Evolutionary conservation across 2,113 vertebrate genomes (phyloP), one percentile per base, ranked within the genome.

Genomic region (Cathartes aura): DNA sequence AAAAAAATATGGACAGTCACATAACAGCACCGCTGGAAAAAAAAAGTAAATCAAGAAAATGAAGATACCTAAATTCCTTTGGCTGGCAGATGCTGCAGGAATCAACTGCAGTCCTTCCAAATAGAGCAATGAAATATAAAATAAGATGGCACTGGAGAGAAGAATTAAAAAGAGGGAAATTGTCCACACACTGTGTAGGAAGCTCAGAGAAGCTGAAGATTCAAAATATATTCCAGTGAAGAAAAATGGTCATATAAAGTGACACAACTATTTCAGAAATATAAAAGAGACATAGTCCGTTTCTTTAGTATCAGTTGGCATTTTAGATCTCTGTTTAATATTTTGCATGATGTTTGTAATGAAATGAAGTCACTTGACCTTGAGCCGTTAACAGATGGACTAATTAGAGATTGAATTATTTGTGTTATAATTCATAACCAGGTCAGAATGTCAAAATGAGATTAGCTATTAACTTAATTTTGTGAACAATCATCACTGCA

Each of bases 361-460:
- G 18, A 85, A 90, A 90, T 53, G 2, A 81, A 90, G 29, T 47
- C 63, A 81, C 30, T 76, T 95, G 53, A 83, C 40, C 88, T 75
- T 88, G 62, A 87, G 32, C 36, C 78, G 27, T 93, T 93, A 95
- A 89, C 50, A 89, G 80, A 94, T 81, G 63, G 68, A 67, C 38
- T 94, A 81, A 88, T 76, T 93, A 90, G 47, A 92, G 53, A 86
- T 32, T 55, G 30, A 95, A 66, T 90, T 79, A 62, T 86, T 83
- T 94, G 36, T 92, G 40, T 90, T 83, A 60, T 66, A 89, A 81
- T 36, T 87, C 62, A 93, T 93, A 93, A 93, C 14, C 72, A 71
- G 82, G 89, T 90, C 88, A 94, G 55, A 88, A 85, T 72, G 45
- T 47, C 82, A 92, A 92, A 87, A 86, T 56, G 27, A 85, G 42